Base-by-base conservation (phyloP, 2,888 invertebrate species). In the Formica aserva region DNA sequence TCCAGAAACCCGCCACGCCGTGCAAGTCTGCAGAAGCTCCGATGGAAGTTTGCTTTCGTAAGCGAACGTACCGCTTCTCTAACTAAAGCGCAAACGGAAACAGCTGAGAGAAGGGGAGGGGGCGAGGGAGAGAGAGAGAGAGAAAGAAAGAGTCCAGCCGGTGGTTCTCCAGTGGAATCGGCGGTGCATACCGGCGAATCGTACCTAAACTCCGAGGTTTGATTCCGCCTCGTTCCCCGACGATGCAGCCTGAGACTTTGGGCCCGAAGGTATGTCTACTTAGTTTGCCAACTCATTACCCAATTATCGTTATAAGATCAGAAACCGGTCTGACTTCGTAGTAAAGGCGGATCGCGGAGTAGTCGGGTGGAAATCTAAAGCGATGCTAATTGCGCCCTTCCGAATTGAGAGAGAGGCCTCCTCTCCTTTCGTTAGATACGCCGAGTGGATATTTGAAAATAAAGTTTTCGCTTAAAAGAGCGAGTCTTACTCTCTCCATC, bases 251-350 rank as follows among this genome's bases (percentile, higher is more conserved):
- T 52, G 77, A 86, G 81, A 83, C 76, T 77, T 72, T 80, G 35
- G 77, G 76, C 83, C 82, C 67, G 83, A 78, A 85, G 83, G 84
- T 80, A 78, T 82, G 81, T 84, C 82, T 86, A 84, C 85, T 87
- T 89, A 89, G 89, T 89, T 89, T 86, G 86, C 86, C 87, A 86
- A 89, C 86, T 89, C 88, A 86, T 89, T 87, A 87, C 85, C 83
- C 89, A 80, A 87, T 89, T 87, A 84, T 85, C 87, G 78, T 69
- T 81, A 83, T 80, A 80, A 83, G 83, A 71, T 71, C 63, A 72
- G 80, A 78, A 83, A 77, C 66, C 62, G 52, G 78, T 83, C 83
- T 41, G 62, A 63, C 77, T 60, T 76, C 82, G 38, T n/a, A 48
- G 71, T 35, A 71, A 80, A 80, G 45, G 57, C 45, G 18, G 22